Evolutionary conservation across 2,888 invertebrate genomes (phyloP), one percentile per base, ranked within the genome.

Genomic region (Octodonta nipae): DNA sequence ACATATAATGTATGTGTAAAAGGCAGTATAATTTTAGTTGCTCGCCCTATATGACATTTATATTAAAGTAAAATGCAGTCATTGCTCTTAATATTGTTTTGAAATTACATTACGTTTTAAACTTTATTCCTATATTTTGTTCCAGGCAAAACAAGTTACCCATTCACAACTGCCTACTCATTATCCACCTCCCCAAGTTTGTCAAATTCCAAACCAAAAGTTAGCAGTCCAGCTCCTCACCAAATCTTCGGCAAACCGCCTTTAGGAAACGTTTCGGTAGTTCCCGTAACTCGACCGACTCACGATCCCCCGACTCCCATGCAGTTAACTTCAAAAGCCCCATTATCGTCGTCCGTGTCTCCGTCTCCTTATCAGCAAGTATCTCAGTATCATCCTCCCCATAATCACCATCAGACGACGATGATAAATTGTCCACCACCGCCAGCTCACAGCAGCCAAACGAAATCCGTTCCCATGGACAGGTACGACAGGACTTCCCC

Each of bases 161-260:
- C 64, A 4, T 61, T 65, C 35, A 59, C 68, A 36, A 68, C 57
- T 41, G 65, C 60, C n/a, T 22, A 22, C 11, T 22, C 22, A 22
- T 10, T 10, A 4, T 22, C 22, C 4, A 22, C 22, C 11, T 22
- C 22, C 11, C 22, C 22, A 4, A 22, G 22, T 4, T 11, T 22
- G 22, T n/a, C 22, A 11, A 22, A 22, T 22, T 22, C 64, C 26
- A 75, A 73, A 49, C 72, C 73, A 11, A 77, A 78, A 62, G 81
- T 81, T 27, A 80, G 79, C 49, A 79, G 79, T 53, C 82, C 82
- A 1, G 80, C 81, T 34, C 81, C 82, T 27, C 77, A 74, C 31
- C 77, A 75, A 30, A 75, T 81, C 38, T 81, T 81, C 55, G 78
- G 78, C 28, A 81, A 79, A 40, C 66, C 67, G 3, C 64, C 63